Evolutionary conservation across 1,140 invertebrate genomes (phyloP), one percentile per base, ranked within the genome.

Genomic region (Medauroidea extradentata): DNA sequence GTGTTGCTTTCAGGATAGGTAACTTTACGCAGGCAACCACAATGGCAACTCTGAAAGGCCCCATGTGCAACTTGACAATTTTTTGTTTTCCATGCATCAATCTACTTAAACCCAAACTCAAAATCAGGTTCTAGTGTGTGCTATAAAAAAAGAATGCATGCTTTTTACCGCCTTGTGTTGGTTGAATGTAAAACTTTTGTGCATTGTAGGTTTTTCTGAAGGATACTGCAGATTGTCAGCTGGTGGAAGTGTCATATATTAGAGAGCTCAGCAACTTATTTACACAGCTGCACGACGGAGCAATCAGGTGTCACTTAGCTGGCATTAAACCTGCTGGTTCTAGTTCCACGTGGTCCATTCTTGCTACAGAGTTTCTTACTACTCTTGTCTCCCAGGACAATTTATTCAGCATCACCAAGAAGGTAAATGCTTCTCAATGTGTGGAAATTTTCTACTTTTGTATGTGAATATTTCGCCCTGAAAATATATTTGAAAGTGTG

Each of bases 301-400:
- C 77, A 1, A 75, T 83, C 19, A 79, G 77, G 64, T 79, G 83
- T 52, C 80, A 81, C 63, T 62, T 85, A 2, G 75, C 67, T 4
- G 81, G 81, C 9, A 79, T 85, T 14, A 64, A 69, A 11, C 78
- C 82, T 0, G 80, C 79, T 0, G 76, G 79, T 2, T 81, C 79
- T 0, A 65, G 63, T 13, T 62, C 70, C 0, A 67, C 68, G 1
- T 85, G 83, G 83, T 75, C 78, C 0, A 74, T 72, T 0, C 63
- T 79, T 0, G 79, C 82, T 0, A 79, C 75, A 42, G 70, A 79
- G 39, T 78, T 70, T 53, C 67, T 84, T 1, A 71, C 70, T 8
- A 79, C 82, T n/a, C 67, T 83, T 0, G 70, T 82, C 9, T 65
- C 72, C 3, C 67, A 69, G 4, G 29, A 34, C 29, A 0, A 79